Evolutionary conservation across 2,888 invertebrate genomes (phyloP), one percentile per base, ranked within the genome.

Genomic region (Torymus aiolomorphi): DNA sequence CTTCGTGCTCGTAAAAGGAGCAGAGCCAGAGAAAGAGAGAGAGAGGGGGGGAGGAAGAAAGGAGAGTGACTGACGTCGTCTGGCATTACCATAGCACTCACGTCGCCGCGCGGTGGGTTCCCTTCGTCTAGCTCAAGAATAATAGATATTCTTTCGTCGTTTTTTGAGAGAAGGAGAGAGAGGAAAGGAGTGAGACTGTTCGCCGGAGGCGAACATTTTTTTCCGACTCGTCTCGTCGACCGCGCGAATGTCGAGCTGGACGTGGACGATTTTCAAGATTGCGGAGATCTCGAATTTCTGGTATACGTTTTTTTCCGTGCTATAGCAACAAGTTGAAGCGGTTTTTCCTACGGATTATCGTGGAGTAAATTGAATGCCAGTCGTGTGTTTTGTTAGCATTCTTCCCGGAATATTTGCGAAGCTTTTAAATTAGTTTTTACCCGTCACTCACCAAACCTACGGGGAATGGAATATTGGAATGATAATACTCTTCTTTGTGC

Each of bases 21-120:
- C 3, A 31, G 31, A 31, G 31, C 2, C 18, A 31, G 42, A 31
- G 16, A 57, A n/a, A 59, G 20, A 20, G 20, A 20, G 20, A n/a
- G 57, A 54, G 10, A 72, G 11, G n/a, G 12, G 12, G 20, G 56
- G 16, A 10, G 14, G 59, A 18, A 61, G 31, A 14, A 3, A 20
- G n/a, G 49, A n/a, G 16, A 62, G 51, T 51, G 51, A 20, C 16
- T 11, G 16, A 31, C 24, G 54, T 63, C 62, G 16, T 54, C 63
- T 54, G 24, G 31, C 79, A 85, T 86, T 85, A 83, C 83, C 84
- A 84, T 86, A 84, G 84, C 83, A 83, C 83, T 77, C 83, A 78
- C 77, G 76, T 82, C 77, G 80, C 71, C 79, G 31, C 31, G 31
- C 31, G 31, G 8, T 75, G 66, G 80, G 77, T 81, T 81, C 76